Percentiles rank a stretch among this genome's conserved stretches.
These are phyloP conservation scores for Thermophis baileyi DNA, from an alignment of 2,113 vertebrate genomes.

Conservation along the genomic window DNA sequence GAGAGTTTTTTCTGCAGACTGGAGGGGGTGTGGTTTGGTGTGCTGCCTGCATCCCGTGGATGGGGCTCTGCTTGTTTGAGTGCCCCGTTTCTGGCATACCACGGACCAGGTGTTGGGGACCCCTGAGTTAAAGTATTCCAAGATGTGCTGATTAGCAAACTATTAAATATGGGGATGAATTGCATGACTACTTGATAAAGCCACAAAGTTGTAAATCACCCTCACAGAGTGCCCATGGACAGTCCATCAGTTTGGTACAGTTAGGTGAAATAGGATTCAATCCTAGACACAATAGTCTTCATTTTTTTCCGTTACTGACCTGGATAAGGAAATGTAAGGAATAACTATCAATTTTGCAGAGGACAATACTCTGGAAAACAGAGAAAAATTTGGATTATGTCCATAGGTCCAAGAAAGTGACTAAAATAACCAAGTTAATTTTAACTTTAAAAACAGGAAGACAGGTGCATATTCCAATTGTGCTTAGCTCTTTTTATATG, in stretches of 20 bases:
- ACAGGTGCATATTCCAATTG: not conserved
- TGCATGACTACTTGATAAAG: not conserved
- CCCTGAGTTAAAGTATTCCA: not conserved
- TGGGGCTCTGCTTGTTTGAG: no score
- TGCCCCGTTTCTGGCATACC: no score
- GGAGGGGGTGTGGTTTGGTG: no score
- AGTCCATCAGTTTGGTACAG: not conserved
- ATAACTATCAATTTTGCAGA: not conserved
- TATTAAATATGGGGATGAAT: not conserved
- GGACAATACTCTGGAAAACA: not conserved
- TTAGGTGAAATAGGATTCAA: not conserved
- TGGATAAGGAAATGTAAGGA: not conserved
- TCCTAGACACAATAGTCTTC: not conserved
- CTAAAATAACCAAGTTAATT: not conserved
- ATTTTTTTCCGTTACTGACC: not conserved
- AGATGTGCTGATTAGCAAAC: not conserved
- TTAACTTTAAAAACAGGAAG: not conserved
- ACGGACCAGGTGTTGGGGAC: rapidly evolving
- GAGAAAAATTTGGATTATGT: not conserved
- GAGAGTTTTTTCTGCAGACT: no score
- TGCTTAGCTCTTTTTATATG: not conserved
- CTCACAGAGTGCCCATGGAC: not conserved
- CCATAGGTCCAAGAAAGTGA: not conserved
- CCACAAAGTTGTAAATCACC: not conserved
- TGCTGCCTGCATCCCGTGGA: no score